Conservation (phyloP, 2,113 vertebrate genomes). For the Seriola quinqueradiata region DNA sequence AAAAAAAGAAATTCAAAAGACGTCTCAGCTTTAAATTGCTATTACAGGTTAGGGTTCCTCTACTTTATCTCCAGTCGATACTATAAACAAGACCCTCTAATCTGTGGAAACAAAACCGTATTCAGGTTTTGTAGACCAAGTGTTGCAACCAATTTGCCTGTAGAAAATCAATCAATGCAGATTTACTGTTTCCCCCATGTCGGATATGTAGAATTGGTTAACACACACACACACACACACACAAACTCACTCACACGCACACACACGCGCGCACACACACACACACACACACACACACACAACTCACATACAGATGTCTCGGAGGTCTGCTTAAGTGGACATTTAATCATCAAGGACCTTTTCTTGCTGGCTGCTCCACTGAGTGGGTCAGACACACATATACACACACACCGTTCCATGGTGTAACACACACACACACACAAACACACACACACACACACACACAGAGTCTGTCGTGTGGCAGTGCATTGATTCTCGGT, state of each 20-base stretch:
- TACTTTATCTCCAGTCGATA: conserved; percentile 41
- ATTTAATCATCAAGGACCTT: conserved; percentile 76
- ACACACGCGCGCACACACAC: neutral
- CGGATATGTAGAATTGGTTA: conserved; percentile 29
- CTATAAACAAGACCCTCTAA: conserved; percentile 56
- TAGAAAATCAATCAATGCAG: conserved; percentile 65
- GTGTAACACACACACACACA: conserved; percentile 13
- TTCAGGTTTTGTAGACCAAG: conserved; percentile 50
- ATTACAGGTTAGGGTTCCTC: conserved; percentile 14
- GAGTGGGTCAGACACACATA: conserved; percentile 42
- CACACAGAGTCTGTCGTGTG: conserved; percentile 43
- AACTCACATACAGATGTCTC: conserved; percentile 30
- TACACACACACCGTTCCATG: neutral
- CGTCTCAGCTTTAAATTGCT: conserved; percentile 32
- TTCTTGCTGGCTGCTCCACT: conserved; percentile 56
- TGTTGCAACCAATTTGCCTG: conserved; percentile 49
- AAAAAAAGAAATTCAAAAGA: conserved; percentile 34
- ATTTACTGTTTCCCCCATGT: conserved; percentile 51
- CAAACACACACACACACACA: conserved; percentile 19
- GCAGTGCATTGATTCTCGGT: conserved; percentile 72
- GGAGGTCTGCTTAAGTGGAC: conserved; percentile 68
- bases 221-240: conserved; percentile 17
- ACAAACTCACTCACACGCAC: neutral
- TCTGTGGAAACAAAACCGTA: conserved; percentile 56
- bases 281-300: conserved; percentile 14